Conservation (phyloP, 2,113 vertebrate genomes). For the Vidua macroura region DNA sequence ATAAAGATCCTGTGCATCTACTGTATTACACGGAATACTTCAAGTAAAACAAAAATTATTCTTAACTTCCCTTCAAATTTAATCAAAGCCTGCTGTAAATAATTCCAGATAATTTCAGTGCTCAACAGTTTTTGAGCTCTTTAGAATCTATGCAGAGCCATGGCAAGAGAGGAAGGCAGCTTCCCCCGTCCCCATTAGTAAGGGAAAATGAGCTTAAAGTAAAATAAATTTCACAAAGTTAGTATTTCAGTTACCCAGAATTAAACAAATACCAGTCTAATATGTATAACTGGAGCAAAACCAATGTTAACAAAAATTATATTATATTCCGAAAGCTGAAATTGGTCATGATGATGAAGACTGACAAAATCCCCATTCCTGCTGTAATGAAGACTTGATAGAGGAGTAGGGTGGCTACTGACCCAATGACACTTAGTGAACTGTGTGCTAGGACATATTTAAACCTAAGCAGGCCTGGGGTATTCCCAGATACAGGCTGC, state of each 20-base stretch:
- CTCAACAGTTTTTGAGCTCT: not conserved
- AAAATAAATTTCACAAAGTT: not conserved
- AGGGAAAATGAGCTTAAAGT: not conserved
- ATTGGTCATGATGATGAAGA: not conserved
- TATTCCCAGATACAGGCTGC: not conserved
- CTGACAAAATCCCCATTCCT: not conserved
- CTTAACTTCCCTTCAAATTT: not conserved
- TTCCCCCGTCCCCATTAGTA: not conserved
- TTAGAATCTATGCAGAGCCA: not conserved
- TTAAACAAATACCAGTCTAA: not conserved
- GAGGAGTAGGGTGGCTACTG: not conserved
- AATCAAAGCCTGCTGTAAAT: not conserved
- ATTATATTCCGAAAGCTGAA: not conserved
- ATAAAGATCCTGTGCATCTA: not conserved
- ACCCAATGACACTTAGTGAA: not conserved
- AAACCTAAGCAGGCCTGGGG: not conserved
- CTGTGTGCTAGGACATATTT: not conserved
- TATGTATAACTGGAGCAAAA: not conserved
- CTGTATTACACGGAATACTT: not conserved
- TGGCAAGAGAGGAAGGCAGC: not conserved
- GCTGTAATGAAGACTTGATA: not conserved
- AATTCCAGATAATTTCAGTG: not conserved
- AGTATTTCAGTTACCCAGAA: not conserved
- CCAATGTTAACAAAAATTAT: not conserved
- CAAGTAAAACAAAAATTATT: not conserved